These are phyloP conservation scores for Indicator maculatus DNA, from an alignment of 2,113 vertebrate species.

Conservation along the genomic window DNA sequence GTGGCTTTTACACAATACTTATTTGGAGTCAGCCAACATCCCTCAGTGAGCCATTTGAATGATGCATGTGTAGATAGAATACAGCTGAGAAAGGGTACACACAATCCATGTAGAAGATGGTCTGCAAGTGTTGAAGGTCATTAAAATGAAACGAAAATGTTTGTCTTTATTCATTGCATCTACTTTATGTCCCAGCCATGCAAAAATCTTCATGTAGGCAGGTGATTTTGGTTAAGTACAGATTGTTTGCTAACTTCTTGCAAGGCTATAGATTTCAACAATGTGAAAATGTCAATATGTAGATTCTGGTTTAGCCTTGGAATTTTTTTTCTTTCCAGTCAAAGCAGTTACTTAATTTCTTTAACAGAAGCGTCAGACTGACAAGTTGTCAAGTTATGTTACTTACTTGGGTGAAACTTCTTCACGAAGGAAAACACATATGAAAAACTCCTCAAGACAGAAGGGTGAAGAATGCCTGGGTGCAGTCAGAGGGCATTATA, in stretches of 20 bases:
- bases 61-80: background rate
- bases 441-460: background rate
- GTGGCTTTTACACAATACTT: background rate
- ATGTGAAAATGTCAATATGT: background rate
- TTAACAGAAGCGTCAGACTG: background rate
- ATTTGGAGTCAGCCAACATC: background rate
- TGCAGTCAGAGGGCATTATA: background rate
- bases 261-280: background rate
- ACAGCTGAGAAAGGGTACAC: background rate
- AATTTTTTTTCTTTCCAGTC: background rate
- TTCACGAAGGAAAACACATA: background rate
- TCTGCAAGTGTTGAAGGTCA: slow-evolving; percentile 10
- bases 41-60: background rate
- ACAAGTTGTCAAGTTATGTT: background rate
- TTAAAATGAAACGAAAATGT: slow-evolving; percentile 3
- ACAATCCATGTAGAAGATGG: background rate
- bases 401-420: background rate
- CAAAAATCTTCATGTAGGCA: background rate
- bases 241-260: slow-evolving; percentile 32
- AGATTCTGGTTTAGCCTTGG: background rate
- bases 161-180: background rate
- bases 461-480: background rate
- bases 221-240: background rate
- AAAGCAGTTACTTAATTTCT: slow-evolving; percentile 9
- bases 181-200: background rate